Base-by-base conservation (phyloP, 2,113 vertebrate species). In the Anthoscopus minutus region DNA sequence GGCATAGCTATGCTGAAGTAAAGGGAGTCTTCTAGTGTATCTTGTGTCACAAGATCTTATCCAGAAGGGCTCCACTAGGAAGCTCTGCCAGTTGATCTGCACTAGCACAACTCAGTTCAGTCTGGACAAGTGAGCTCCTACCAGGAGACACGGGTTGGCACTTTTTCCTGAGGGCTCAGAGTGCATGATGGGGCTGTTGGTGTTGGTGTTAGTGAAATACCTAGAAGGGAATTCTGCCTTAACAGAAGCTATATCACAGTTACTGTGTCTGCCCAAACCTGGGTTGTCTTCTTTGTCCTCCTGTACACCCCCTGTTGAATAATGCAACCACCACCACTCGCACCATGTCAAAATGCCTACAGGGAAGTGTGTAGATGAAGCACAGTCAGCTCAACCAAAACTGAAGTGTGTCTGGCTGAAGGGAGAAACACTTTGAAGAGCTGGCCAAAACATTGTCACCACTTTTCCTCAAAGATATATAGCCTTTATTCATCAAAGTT, bases 101-200 rank as follows among this genome's bases (percentile, higher is more conserved):
- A 5, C 28, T 45, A 48, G 16, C 19, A 38, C 47, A 81, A 4
- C 21, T 77, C 33, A 31, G 7, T 31, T 65, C 27, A 18, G 24
- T 23, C 56, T 47, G 50, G 31, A 11, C 17, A 31, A 33, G 20
- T 15, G 30, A 83, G 19, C 8, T 85, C 24, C 66, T 67, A 22
- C 14, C 8, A 28, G 35, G 8, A 65, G 8, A 40, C 2, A 1
- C 1, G 0, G 7, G 4, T 40, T 67, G 25, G 19, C 20, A 6
- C 13, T 3, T 83, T 76, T 45, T 53, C 6, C 48, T 48, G 23
- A 31, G 18, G 11, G 47, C 27, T 80, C 79, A 24, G 58, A 65
- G 24, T 17, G 21, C 13, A 8, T 15, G 13, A 13, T 21, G 60
- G n/a, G 82, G 31, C 19, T 87, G 25, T 10, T 45, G 61, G 18